Base-by-base conservation (phyloP, 1,140 invertebrate genomes). In the Microplitis demolitor region DNA sequence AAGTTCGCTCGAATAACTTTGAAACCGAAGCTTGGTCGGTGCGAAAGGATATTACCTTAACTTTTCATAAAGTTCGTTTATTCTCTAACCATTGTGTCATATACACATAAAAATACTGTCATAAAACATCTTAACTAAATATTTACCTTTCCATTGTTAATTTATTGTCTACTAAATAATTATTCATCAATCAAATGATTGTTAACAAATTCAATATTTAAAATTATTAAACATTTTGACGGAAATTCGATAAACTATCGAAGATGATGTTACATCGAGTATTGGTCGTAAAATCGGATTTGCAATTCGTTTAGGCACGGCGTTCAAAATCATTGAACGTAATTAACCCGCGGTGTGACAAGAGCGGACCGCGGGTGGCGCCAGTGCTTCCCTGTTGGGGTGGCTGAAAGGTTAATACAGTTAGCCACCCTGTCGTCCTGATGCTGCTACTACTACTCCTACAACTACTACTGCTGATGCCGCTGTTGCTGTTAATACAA, bases 341-440 rank as follows among this genome's bases (percentile, higher is more conserved):
- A 85, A 86, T 86, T 85, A 85, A 86, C 76, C 79, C 76, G 77
- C 78, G 80, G 79, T 76, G 78, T 81, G 80, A 83, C 79, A 80
- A 80, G 79, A 76, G 77, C 69, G 79, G 67, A 77, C 54, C 67
- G 74, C 63, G 66, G 60, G 56, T 73, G 72, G 66, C 60, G 77
- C 77, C 73, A 73, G 72, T 71, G 70, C 61, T 75, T 60, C 73
- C 71, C 73, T 74, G 74, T 66, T 79, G 70, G 69, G 78, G 79
- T 82, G 79, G 80, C 79, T 82, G 83, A 85, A 85, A 86, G 85
- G 84, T 85, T 86, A 86, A 86, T 83, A 82, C 81, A 84, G 84
- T 86, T 86, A 86, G 73, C 78, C 82, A 71, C 75, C 66, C 79
- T 78, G 71, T 79, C 83, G 78, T 80, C 79, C 83, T 81, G 75